Base-by-base conservation (phyloP, 2,797 vertebrate genomes). In the Aldrovandia affinis region DNA sequence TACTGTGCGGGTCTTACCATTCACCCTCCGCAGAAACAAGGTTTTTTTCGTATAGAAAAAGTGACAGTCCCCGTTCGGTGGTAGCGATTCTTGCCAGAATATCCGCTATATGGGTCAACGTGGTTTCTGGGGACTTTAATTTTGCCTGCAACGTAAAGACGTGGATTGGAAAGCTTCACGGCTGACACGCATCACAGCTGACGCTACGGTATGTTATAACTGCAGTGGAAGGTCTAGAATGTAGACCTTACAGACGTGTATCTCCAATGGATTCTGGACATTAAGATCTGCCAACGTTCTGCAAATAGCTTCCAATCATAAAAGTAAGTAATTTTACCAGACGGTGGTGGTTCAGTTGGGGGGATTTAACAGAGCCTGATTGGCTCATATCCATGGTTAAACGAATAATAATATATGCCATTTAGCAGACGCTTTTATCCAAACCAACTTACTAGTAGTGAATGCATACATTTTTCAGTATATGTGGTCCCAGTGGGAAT, bases 1-100 rank as follows among this genome's bases (percentile, higher is more conserved):
- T 65, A 14, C 0, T 9, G 33, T 65, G 2, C 2, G 3, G 14
- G 80, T 86, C 90, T 92, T 92, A 99, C 98, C 95, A 92, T 89
- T 96, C 93, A 57, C 92, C 90, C 85, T 92, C 87, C 0, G 86
- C 87, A 80, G 88, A 88, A n/a, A 92, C 87, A 47, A 94, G 78
- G 85, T 94, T 97, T 92, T 93, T 94, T 90, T 97, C 96, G 83
- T 97, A 94, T 73, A 99, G 93, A 90, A 99, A 96, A 81, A 99
- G 89, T 28, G 90, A 91, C 90, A 98, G 96, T 86, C 98, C 98
- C 90, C 95, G 93, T 87, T 98, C 96, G 0, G 94, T 95, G 92
- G 95, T 94, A 78, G 96, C 96, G 86, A 99, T 96, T 86, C 96
- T 96, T 85, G 96, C 95, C 91, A 99, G 95, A 87, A 96, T 92